Evolutionary conservation across 2,797 vertebrate genomes (phyloP), one percentile per base, ranked within the genome.

Genomic region (Gadopsis marmoratus): DNA sequence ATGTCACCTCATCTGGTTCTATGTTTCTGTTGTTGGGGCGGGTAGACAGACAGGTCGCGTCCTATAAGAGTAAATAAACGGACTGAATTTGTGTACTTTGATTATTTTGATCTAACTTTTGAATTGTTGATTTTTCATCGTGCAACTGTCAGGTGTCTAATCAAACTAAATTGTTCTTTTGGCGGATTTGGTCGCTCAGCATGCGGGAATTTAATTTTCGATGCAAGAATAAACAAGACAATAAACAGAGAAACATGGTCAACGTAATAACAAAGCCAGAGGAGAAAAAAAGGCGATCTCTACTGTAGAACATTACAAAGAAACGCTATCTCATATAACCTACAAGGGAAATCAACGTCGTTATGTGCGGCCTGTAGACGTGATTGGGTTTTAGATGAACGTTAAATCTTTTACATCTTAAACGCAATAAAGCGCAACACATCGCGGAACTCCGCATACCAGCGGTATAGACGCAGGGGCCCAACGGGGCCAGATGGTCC

Each of bases 401-500:
- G 69, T 79, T 83, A 5, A 50, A 61, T 65, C 16, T n/a, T 79
- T 68, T 33, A 63, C 5, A 62, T 61, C 76, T 82, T 62, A 73
- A 83, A 83, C 35, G 21, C 14, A 62, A 73, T 43, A 74, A 81
- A 76, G 33, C 23, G 13, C 48, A 79, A 62, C 61, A 75, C 39
- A 13, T 47, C 45, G 53, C n/a, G 4, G 65, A 79, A 58, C 67
- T 75, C 53, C 56, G 54, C 92, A 93, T 93, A 88, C 90, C 92
- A 87, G 83, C 63, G 84, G 76, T n/a, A n/a, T 74, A 69, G 45
- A 80, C 47, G 23, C 79, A 39, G 67, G 3, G 47, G 31, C 56
- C 67, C 75, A 13, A 7, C 29, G 66, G 26, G 82, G 82, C 81
- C 95, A 96, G 93, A 96, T 95, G 95, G 94, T 66, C 70, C 78